Percentiles rank a stretch among this genome's conserved stretches.
These are phyloP conservation scores for Actias luna DNA, from an alignment of 2,888 invertebrate species.

Conservation along the genomic window DNA sequence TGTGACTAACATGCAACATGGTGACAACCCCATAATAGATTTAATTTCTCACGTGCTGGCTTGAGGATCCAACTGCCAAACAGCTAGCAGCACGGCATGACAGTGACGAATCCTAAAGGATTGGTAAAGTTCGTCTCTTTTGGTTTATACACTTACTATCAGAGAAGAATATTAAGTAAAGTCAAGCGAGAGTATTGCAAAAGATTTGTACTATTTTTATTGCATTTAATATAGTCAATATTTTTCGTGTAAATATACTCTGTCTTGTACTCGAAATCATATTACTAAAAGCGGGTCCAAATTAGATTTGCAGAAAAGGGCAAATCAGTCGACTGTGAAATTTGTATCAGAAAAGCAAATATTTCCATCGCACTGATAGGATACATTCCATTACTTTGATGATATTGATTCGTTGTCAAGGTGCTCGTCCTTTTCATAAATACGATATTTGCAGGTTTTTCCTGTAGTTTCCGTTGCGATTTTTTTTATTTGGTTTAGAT, in stretches of 20 bases:
- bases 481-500: slow-evolving; percentile 1
- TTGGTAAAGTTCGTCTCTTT: too few species aligned
- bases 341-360: slow-evolving; percentile 31
- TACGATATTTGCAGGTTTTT: background rate
- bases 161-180: slow-evolving; percentile 10
- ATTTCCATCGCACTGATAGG: slow-evolving; percentile 30
- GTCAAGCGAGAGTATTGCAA: background rate
- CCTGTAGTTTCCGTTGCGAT: background rate
- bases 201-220: too few species aligned
- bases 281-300: slow-evolving; percentile 24
- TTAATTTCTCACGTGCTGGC: too few species aligned
- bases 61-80: too few species aligned
- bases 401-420: slow-evolving; percentile 10
- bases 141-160: background rate
- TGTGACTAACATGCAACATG: too few species aligned
- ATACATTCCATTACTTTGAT: slow-evolving; percentile 19
- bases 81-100: too few species aligned
- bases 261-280: slow-evolving; percentile 15
- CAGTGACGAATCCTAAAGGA: too few species aligned
- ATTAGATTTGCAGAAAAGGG: slow-evolving; percentile 30
- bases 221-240: background rate
- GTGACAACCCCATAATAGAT: too few species aligned
- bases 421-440: slow-evolving; percentile 8
- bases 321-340: slow-evolving; percentile 26
- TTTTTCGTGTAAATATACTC: slow-evolving; percentile 9